Conservation (phyloP, 2,797 vertebrate species). For the Coreius guichenoti region DNA sequence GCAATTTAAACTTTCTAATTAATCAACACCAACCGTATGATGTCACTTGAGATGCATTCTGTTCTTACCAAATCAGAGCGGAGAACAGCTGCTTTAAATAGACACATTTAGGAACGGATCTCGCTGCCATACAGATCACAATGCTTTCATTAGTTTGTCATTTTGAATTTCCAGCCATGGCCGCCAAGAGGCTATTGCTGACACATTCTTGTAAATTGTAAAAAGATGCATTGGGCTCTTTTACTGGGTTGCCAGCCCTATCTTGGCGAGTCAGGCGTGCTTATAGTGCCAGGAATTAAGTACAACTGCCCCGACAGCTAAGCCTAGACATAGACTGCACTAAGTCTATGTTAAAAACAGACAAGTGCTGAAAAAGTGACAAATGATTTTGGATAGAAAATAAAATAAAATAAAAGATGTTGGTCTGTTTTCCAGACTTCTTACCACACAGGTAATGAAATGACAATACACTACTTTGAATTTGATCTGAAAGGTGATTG, state of each 20-base stretch:
- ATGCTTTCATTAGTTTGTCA: conserved; percentile 73
- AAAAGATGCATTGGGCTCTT: conserved; percentile 70
- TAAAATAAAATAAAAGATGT: not conserved
- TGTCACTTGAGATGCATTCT: conserved; percentile 83
- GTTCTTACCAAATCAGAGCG: conserved; percentile 79
- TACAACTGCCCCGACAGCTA: conserved; percentile 67
- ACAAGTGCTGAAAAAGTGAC: conserved; percentile 9
- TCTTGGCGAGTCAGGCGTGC: conserved; percentile 68
- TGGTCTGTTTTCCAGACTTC: not conserved
- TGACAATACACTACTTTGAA: not conserved
- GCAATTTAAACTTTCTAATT: conserved; percentile 82
- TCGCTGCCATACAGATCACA: conserved; percentile 71
- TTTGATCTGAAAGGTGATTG: not conserved
- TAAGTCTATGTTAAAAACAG: conserved; percentile 22
- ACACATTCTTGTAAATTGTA: conserved; percentile 81
- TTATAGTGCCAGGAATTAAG: conserved; percentile 71
- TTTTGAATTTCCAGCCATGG: conserved; percentile 76
- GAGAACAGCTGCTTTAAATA: conserved; percentile 85
- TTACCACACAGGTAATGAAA: not conserved
- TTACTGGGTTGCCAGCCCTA: conserved; percentile 61
- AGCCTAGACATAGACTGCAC: conserved; percentile 46
- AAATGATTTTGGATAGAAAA: conserved; percentile 1
- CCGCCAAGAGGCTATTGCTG: conserved; percentile 78
- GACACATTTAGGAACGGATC: conserved; percentile 73
- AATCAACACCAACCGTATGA: conserved; percentile 79